Evolutionary conservation across 2,888 invertebrate species (phyloP).

Genomic region (Cryptosula pallasiana): DNA sequence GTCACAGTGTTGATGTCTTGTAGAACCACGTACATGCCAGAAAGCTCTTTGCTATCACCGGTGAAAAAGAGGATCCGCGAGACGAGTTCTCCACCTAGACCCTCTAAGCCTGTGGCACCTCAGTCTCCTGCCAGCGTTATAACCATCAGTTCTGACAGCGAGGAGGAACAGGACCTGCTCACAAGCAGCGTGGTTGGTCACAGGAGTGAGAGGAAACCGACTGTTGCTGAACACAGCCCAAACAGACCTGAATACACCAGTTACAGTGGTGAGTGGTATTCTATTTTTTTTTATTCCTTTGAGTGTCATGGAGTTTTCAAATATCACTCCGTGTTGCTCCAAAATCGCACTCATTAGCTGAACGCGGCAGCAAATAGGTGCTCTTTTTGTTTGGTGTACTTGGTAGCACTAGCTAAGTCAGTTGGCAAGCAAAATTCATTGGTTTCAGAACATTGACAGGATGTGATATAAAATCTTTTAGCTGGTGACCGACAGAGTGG

Average conservation of each 20-base stretch:
- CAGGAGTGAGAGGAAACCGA: background rate
- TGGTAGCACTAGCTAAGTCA: too few relatives aligned
- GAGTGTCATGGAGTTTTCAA: too few relatives aligned
- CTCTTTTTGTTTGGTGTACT: too few relatives aligned
- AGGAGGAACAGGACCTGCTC: slow-evolving; percentile 61
- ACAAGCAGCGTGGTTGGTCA: background rate
- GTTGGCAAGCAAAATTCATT: too few relatives aligned
- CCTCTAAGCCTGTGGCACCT: slow-evolving; percentile 51
- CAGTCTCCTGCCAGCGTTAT: slow-evolving; percentile 92
- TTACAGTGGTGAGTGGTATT: too few relatives aligned
- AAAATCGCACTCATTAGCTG: too few relatives aligned
- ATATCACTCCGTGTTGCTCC: too few relatives aligned
- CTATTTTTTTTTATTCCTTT: too few relatives aligned
- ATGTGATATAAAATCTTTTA: background rate
- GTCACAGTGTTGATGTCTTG: too few relatives aligned
- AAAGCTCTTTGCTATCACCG: slow-evolving; percentile 76
- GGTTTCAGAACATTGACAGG: too few relatives aligned
- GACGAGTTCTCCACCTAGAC: slow-evolving; percentile 26
- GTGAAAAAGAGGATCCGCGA: slow-evolving; percentile 96
- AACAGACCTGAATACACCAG: background rate
- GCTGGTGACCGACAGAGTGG: background rate
- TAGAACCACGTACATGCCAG: background rate
- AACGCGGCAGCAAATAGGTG: too few relatives aligned
- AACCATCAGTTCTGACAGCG: slow-evolving; percentile 91
- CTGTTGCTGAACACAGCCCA: background rate